A percentile compares a stretch with the other conserved stretches of the same genome.
Conservation (phyloP, 2,797 vertebrate genomes). For the Acanthiza pusilla region DNA sequence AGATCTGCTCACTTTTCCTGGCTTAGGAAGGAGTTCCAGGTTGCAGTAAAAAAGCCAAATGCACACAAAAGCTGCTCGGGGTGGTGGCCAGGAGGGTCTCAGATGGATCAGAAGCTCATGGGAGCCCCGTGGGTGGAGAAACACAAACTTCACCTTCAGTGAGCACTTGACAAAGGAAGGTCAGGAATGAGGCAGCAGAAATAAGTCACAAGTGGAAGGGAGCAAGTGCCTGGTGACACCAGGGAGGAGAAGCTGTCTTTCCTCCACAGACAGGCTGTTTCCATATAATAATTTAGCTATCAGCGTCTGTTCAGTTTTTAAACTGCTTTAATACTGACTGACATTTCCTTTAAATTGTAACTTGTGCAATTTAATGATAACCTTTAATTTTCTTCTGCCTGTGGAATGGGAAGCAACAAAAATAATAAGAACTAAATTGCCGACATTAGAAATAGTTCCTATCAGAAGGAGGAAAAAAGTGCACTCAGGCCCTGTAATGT, state of each 20-base stretch:
- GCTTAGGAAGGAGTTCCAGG: not conserved
- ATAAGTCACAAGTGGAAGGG: not conserved
- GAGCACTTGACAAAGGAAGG: slow-evolving; percentile 57
- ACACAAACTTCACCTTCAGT: slow-evolving; percentile 26
- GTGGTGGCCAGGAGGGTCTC: not conserved
- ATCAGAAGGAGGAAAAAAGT: not conserved
- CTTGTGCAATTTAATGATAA: not conserved
- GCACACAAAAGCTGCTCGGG: not conserved
- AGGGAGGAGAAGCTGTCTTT: slow-evolving; percentile 25
- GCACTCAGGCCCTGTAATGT: not conserved
- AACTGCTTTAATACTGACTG: slow-evolving; percentile 1
- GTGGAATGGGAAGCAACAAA: not conserved
- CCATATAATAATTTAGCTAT: slow-evolving; percentile 71
- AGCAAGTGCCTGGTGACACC: slow-evolving; percentile 31
- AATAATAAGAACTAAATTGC: not conserved
- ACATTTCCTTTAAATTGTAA: slow-evolving; percentile 19
- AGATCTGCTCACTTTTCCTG: not conserved
- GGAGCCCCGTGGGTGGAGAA: slow-evolving; percentile 58
- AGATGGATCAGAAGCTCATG: too few relatives aligned
- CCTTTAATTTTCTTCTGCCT: slow-evolving; percentile 9
- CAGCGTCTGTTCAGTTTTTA: slow-evolving; percentile 1
- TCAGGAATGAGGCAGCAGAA: slow-evolving; percentile 31
- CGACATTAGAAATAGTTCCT: not conserved
- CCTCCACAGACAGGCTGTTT: slow-evolving; percentile 11
- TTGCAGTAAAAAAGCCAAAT: not conserved